Percentiles rank a stretch among this genome's conserved stretches.
Conservation (phyloP, 2,888 invertebrate species). For the Clivina fossor region DNA sequence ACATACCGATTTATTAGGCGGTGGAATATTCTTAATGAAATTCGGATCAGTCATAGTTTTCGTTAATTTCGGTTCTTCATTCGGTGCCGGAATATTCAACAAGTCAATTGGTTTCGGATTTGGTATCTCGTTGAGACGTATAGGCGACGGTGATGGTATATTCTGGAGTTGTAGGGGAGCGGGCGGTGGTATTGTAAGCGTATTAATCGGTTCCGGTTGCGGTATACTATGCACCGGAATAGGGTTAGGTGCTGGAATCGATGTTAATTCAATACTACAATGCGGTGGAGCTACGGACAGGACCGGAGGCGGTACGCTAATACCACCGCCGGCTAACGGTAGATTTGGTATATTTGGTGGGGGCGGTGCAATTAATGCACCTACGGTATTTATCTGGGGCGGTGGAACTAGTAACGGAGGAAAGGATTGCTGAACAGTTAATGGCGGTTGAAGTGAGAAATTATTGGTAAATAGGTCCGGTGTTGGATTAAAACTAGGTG, state of each 20-base stretch:
- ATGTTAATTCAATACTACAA: constrained; percentile 50
- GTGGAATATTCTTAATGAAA: constrained; percentile 53
- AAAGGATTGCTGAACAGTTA: constrained; percentile 36
- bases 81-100: constrained; percentile 58
- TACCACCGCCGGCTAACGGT: constrained; percentile 32
- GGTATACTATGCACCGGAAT: constrained; percentile 54
- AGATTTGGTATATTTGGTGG: constrained; percentile 43
- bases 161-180: constrained; percentile 58
- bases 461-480: constrained; percentile 23
- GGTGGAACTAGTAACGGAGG: constrained; percentile 39
- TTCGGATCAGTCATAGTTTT: constrained; percentile 48
- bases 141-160: constrained; percentile 63
- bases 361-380: constrained; percentile 39
- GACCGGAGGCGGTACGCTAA: constrained; percentile 46
- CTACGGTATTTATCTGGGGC: constrained; percentile 7
- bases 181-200: constrained; percentile 54
- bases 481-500: constrained; percentile 35
- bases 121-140: constrained; percentile 62
- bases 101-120: constrained; percentile 64
- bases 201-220: constrained; percentile 59
- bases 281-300: constrained; percentile 35
- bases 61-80: constrained; percentile 43
- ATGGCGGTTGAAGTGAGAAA: constrained; percentile 33
- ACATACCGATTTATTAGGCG: constrained; percentile 51
- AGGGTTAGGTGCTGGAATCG: constrained; percentile 53